Conservation (phyloP, 2,797 vertebrate genomes). For the Chelonia mydas region DNA sequence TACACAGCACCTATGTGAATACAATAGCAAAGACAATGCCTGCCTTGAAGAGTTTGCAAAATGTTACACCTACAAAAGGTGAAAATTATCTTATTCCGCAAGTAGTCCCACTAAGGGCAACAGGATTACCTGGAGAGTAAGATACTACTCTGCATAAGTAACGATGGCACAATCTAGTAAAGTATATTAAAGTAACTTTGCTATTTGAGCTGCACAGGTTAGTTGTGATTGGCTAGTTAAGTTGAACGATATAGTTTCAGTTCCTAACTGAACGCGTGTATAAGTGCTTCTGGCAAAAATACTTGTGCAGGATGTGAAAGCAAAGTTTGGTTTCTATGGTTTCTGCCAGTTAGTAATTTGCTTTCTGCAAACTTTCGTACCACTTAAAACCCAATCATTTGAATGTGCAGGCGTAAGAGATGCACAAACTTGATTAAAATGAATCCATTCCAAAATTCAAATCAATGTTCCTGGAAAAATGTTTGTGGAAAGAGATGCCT, state of each 20-base stretch:
- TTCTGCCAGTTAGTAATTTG: no score
- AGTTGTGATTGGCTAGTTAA: no score
- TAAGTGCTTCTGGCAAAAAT: no score
- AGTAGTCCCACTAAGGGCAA: neutral
- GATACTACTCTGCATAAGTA: neutral
- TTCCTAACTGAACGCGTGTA: no score
- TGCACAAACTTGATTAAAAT: neutral
- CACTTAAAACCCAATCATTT: no score
- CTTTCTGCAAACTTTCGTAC: no score
- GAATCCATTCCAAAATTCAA: neutral
- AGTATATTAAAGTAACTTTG: neutral
- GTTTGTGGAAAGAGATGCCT: neutral
- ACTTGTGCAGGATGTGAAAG: no score
- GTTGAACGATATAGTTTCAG: no score
- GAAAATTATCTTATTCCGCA: neutral
- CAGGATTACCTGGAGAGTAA: neutral
- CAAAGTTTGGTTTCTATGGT: no score
- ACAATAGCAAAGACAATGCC: neutral
- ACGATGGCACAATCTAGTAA: neutral
- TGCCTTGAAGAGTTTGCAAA: neutral
- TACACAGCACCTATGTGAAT: neutral
- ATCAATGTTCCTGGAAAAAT: neutral
- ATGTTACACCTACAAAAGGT: neutral
- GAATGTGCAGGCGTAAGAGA: neutral
- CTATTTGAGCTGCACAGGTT: no score